Evolutionary conservation across 2,888 invertebrate species (phyloP).

Genomic region (Cephus spinipes): DNA sequence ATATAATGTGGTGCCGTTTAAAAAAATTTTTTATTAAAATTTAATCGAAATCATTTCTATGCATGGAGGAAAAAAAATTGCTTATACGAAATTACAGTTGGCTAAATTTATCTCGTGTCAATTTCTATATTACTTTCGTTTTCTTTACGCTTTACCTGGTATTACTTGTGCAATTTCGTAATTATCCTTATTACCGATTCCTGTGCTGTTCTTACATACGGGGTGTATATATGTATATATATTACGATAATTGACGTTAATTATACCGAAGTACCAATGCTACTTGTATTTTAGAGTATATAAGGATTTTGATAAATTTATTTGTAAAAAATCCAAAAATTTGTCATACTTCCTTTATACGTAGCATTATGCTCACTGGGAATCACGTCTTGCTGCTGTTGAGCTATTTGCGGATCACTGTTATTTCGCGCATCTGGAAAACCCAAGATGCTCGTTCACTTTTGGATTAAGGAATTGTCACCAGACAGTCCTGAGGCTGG

Average conservation of each 20-base stretch:
- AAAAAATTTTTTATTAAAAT: too few species aligned
- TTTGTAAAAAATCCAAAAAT: not conserved
- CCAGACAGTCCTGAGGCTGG: too few species aligned
- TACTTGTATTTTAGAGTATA: not conserved
- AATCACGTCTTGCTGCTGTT: too few species aligned
- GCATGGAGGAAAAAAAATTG: not conserved
- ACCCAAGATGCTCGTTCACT: too few species aligned
- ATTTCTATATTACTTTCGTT: conserved; percentile 19
- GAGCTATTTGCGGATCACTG: too few species aligned
- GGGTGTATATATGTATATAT: conserved; percentile 11
- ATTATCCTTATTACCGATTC: conserved; percentile 50
- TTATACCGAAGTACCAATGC: not conserved
- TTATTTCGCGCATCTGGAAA: too few species aligned
- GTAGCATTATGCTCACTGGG: too few species aligned
- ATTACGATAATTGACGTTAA: not conserved
- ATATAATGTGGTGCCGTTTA: rapidly evolving
- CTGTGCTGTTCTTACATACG: conserved; percentile 23
- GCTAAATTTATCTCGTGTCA: conserved; percentile 19
- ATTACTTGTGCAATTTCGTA: conserved; percentile 47
- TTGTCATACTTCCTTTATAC: not conserved
- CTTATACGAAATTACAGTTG: not conserved
- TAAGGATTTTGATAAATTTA: too few species aligned
- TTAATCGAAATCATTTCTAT: too few species aligned
- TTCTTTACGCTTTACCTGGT: conserved; percentile 26
- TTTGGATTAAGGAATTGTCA: too few species aligned